These are phyloP conservation scores for Bugulina stolonifera DNA, from an alignment of 2,888 invertebrate genomes.

Conservation along the genomic window DNA sequence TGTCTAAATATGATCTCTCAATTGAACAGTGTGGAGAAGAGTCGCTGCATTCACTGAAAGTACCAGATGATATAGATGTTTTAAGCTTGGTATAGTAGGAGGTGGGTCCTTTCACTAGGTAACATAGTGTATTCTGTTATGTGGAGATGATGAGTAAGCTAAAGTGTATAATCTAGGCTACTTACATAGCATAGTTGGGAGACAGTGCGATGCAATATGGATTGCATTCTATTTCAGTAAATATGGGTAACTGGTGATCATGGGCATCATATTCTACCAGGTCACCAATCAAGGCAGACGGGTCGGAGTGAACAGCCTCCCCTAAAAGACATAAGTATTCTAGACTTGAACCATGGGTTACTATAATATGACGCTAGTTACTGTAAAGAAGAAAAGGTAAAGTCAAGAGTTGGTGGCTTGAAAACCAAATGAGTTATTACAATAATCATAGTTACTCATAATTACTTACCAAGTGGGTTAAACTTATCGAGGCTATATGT, in stretches of 20 bases:
- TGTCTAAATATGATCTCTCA: not conserved
- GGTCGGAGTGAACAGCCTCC: slow-evolving; percentile 4
- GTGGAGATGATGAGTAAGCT: not conserved
- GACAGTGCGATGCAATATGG: not conserved
- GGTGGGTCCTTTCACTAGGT: too few species aligned
- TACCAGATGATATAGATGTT: too few species aligned
- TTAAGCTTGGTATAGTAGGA: too few species aligned
- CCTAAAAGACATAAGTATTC: not conserved
- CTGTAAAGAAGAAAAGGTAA: too few species aligned
- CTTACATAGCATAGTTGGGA: not conserved
- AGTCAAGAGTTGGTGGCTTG: too few species aligned
- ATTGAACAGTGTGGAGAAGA: too few species aligned
- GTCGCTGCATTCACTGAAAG: not conserved
- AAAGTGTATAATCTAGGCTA: not conserved
- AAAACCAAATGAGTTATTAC: too few species aligned
- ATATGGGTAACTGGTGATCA: not conserved
- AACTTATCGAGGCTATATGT: slow-evolving; percentile 7
- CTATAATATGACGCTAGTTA: too few species aligned
- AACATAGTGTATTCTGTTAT: too few species aligned
- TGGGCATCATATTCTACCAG: not conserved
- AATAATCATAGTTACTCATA: not conserved
- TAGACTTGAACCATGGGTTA: too few species aligned
- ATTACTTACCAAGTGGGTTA: slow-evolving; percentile 12
- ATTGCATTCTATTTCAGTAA: not conserved
- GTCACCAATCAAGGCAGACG: slow-evolving; percentile 8